phyloP scores from a whole-genome alignment of 2,113 vertebrate species.

The Peromyscus polionotus region DNA sequence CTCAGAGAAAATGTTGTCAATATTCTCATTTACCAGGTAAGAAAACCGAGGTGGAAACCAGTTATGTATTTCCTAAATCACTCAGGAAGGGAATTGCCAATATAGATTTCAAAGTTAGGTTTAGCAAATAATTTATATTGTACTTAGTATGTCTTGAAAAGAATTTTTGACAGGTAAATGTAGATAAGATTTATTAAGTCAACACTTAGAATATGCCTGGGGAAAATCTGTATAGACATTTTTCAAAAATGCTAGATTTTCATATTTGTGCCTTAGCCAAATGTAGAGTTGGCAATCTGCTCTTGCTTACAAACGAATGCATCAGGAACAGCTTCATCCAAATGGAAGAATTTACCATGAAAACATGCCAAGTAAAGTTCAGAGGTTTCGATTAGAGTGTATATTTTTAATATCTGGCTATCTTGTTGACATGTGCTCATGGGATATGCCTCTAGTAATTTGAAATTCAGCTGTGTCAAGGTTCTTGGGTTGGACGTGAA shows the following conservation, averaged over 20 bases:
- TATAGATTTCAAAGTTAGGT: background rate
- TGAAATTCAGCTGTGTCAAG: slow-evolving; percentile 31
- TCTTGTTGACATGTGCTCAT: slow-evolving; percentile 6
- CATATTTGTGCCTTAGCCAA: slow-evolving; percentile 55
- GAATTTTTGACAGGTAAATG: slow-evolving; percentile 43
- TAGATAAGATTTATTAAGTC: slow-evolving; percentile 61
- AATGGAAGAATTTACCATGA: slow-evolving; percentile 67
- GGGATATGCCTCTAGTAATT: slow-evolving; percentile 10
- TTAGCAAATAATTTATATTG: background rate
- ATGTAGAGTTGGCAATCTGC: slow-evolving; percentile 34
- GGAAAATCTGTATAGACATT: background rate
- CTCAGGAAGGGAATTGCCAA: background rate
- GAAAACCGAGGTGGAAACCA: background rate
- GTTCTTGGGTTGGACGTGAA: slow-evolving; percentile 30
- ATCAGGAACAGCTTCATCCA: slow-evolving; percentile 39
- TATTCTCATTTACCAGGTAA: background rate
- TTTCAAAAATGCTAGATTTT: slow-evolving; percentile 36
- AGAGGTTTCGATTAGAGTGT: background rate
- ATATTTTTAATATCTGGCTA: slow-evolving; percentile 52
- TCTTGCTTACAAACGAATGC: slow-evolving; percentile 51
- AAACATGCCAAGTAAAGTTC: slow-evolving; percentile 33
- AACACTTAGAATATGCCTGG: slow-evolving; percentile 5
- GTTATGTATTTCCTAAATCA: background rate
- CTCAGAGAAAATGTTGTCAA: background rate
- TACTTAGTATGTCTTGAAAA: slow-evolving; percentile 25